Evolutionary conservation across 2,888 invertebrate genomes (phyloP), one percentile per base, ranked within the genome.

Genomic region (Agapostemon virescens): DNA sequence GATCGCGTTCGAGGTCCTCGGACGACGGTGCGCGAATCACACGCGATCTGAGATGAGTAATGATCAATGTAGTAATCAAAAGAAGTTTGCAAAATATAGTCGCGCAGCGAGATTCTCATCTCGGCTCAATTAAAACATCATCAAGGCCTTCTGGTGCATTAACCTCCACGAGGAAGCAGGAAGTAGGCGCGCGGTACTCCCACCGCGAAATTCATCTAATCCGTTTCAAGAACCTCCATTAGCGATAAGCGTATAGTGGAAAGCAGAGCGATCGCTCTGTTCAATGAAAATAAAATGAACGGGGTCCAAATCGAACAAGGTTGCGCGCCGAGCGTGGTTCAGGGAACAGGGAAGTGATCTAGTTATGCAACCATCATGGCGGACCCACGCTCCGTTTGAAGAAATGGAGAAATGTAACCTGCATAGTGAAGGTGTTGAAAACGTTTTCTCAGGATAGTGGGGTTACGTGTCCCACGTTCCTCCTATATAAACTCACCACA

Each of bases 401-500:
- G 63, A 55, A 45, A 73, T 26, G 69, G 77, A 78, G 76, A 83
- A 79, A 69, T 23, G 73, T 45, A 66, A 69, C 61, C 17, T 23
- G 75, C 45, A 77, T 40, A 82, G 88, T 84, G 87, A 89, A 89
- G 69, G 88, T 81, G 74, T 58, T 55, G 75, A 78, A 64, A 77
- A 71, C 45, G 5, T 69, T 83, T 83, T 69, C 42, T 38, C 52
- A 68, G 67, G 76, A 85, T 86, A 87, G 89, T 88, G 88, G 88
- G 89, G 85, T 74, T 71, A 20, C 26, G 40, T 82, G 67, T 74
- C 69, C 45, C 74, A 33, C 63, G 63, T 49, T 72, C 72, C 75
- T 49, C 42, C 76, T 89, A 89, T 89, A 89, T 86, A 89, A 88
- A 76, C 70, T 72, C 82, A 78, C 72, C 78, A 78, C 49, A 42